phyloP scores from a whole-genome alignment of 2,797 vertebrate genomes.

The Crenuchus spilurus region DNA sequence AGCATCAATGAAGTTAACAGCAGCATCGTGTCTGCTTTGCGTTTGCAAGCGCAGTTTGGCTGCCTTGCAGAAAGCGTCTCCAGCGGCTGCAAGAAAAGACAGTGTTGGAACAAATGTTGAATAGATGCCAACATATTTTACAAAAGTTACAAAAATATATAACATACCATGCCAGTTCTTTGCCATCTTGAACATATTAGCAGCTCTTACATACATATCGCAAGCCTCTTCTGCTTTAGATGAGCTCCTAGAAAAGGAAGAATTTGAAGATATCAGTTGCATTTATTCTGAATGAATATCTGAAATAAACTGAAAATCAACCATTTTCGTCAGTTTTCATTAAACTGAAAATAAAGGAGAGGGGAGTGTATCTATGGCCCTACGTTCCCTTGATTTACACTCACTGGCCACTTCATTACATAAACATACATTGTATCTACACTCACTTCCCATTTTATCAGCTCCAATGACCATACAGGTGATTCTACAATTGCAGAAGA shows the following conservation, averaged over 20 bases:
- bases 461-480: too few species aligned
- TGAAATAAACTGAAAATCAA: neutral
- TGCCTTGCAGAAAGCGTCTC: slow-evolving; percentile 80
- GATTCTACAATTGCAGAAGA: too few species aligned
- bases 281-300: too few species aligned
- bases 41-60: slow-evolving; percentile 78
- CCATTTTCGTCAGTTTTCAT: too few species aligned
- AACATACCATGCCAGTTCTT: slow-evolving; percentile 83
- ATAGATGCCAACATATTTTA: neutral
- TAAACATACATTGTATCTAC: too few species aligned
- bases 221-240: slow-evolving; percentile 84
- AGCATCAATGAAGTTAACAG: slow-evolving; percentile 79
- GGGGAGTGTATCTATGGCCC: too few species aligned
- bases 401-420: too few species aligned
- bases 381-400: too few species aligned
- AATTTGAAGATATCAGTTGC: too few species aligned
- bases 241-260: slow-evolving; percentile 70
- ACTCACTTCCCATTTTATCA: too few species aligned
- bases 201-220: slow-evolving; percentile 80
- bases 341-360: too few species aligned
- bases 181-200: slow-evolving; percentile 87
- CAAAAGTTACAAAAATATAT: neutral
- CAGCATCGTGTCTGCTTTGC: slow-evolving; percentile 80
- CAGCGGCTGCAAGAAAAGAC: slow-evolving; percentile 70
- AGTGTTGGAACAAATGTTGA: neutral